Evolutionary conservation across 2,113 vertebrate genomes (phyloP).

Genomic region (Calypte anna): DNA sequence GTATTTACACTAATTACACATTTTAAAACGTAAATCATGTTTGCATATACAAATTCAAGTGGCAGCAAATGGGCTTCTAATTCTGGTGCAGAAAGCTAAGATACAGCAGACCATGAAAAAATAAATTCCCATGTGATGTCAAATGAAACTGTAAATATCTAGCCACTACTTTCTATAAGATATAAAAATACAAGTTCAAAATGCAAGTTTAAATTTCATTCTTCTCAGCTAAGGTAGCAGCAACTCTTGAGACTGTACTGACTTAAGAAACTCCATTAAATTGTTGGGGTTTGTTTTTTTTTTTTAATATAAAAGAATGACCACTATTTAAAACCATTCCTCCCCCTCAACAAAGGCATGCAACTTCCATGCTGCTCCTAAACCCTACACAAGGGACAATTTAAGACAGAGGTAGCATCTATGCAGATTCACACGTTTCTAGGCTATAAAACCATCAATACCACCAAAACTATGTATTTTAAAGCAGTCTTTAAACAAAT

Average conservation of each 20-base stretch:
- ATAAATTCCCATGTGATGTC: neutral
- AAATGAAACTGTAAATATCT: neutral
- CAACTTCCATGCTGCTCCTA: neutral
- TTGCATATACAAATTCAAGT: neutral
- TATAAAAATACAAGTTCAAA: neutral
- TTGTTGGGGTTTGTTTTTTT: neutral
- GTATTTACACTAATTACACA: neutral
- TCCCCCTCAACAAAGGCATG: accelerated
- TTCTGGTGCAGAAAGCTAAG: neutral
- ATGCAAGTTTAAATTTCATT: neutral
- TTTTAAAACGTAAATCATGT: neutral
- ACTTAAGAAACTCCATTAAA: neutral
- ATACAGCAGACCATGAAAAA: neutral
- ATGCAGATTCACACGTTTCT: neutral
- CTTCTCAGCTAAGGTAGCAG: neutral
- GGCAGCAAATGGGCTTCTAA: neutral
- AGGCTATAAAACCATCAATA: neutral
- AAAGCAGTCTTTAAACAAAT: neutral
- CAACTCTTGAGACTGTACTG: neutral
- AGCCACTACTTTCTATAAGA: neutral
- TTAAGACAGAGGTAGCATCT: neutral
- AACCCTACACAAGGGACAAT: neutral
- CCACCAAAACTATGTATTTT: neutral
- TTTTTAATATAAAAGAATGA: neutral
- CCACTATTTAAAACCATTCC: neutral